These are phyloP conservation scores for Ecdyonurus torrentis DNA, from an alignment of 2,888 invertebrate species.

Conservation along the genomic window DNA sequence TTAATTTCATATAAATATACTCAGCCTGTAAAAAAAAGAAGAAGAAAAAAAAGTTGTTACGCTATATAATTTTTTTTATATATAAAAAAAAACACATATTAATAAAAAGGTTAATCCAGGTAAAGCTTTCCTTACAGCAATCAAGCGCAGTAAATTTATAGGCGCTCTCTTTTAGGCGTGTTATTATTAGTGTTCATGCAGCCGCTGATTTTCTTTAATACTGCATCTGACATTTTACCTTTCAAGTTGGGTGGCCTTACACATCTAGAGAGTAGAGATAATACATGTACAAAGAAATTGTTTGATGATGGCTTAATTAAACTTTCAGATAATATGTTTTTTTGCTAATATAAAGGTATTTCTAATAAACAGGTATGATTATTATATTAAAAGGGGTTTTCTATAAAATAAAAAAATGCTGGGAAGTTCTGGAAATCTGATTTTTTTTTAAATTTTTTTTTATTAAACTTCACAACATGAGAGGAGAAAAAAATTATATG, in stretches of 20 bases:
- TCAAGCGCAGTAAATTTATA: neutral
- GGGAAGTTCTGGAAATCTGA: too few species aligned
- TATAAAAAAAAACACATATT: too few species aligned
- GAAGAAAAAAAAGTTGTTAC: too few species aligned
- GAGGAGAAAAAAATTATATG: too few species aligned
- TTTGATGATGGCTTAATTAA: neutral
- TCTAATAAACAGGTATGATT: too few species aligned
- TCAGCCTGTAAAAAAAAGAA: too few species aligned
- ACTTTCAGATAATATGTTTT: neutral
- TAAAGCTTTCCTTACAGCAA: neutral
- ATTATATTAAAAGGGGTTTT: too few species aligned
- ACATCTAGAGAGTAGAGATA: neutral
- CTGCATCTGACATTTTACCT: neutral
- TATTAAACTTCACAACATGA: too few species aligned
- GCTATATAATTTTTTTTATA: too few species aligned
- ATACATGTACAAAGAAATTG: neutral
- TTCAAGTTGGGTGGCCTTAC: neutral
- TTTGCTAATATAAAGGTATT: neutral
- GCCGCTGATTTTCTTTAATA: neutral
- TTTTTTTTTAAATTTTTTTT: too few species aligned
- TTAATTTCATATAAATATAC: too few species aligned
- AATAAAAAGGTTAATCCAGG: neutral
- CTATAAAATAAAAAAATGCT: too few species aligned
- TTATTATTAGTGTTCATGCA: neutral
- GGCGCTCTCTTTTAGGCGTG: neutral